phyloP scores from a whole-genome alignment of 2,888 invertebrate genomes.

The Bellardia bayeri region DNA sequence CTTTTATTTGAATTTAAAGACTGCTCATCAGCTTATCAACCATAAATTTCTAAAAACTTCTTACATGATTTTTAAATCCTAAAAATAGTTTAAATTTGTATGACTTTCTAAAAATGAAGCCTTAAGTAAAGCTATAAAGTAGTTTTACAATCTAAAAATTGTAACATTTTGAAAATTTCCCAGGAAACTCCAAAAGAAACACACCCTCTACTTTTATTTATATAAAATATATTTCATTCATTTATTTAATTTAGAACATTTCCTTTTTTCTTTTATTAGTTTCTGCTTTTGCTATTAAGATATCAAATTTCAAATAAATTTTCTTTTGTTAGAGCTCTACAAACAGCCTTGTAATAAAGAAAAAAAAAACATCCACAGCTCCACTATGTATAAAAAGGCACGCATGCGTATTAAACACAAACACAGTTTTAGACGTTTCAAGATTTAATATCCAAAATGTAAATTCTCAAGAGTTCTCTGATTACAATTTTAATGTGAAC shows the following conservation, averaged over 20 bases:
- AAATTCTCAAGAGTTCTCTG: conserved; percentile 70
- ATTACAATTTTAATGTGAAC: conserved; percentile 49
- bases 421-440: not conserved
- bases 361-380: conserved; percentile 43
- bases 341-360: conserved; percentile 16
- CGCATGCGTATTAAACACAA: conserved; percentile 60
- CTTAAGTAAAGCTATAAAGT: not conserved
- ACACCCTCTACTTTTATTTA: conserved; percentile 36
- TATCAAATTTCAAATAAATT: conserved; percentile 70
- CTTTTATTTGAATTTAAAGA: too few species aligned
- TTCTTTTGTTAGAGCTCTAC: conserved; percentile 64
- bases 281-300: conserved; percentile 55
- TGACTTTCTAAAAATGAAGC: not conserved
- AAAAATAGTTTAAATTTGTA: not conserved
- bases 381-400: conserved; percentile 64
- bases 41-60: too few species aligned
- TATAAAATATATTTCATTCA: conserved; percentile 8
- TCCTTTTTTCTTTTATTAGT: conserved; percentile 23
- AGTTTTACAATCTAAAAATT: not conserved
- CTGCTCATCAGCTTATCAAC: too few species aligned
- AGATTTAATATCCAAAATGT: conserved; percentile 50
- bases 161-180: conserved; percentile 48
- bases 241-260: conserved; percentile 31
- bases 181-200: conserved; percentile 29
- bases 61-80: not conserved